phyloP scores from a whole-genome alignment of 1,140 invertebrate species.

The Andricus grossulariae region DNA sequence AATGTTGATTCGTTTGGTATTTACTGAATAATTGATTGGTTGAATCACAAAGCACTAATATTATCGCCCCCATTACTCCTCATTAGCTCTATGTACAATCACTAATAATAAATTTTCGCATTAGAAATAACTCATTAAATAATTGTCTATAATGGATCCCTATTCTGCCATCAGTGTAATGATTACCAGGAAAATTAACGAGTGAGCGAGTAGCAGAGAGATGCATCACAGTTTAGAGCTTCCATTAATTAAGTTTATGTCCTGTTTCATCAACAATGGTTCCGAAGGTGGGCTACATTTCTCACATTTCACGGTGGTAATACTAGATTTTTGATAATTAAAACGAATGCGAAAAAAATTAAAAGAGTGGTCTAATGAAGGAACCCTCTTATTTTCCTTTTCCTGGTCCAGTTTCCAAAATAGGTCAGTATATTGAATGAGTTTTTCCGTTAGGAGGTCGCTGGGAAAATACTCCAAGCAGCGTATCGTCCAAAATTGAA shows the following conservation, averaged over 20 bases:
- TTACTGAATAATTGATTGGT: no score
- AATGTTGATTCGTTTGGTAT: no score
- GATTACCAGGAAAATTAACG: no score
- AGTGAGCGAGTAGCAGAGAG: not conserved
- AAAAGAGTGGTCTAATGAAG: not conserved
- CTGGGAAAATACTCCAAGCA: not conserved
- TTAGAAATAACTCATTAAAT: no score
- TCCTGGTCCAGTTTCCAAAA: not conserved
- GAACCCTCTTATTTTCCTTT: not conserved
- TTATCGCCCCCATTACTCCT: accelerated
- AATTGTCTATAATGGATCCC: no score
- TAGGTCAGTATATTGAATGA: not conserved
- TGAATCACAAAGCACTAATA: no score
- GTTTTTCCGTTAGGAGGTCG: not conserved
- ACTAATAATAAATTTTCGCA: no score
- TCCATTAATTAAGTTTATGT: conserved; percentile 17
- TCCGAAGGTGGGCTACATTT: not conserved
- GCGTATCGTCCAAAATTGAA: conserved; percentile 1
- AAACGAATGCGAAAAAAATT: not conserved
- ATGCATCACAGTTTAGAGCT: not conserved
- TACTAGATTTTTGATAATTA: not conserved
- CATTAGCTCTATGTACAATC: no score
- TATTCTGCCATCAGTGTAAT: no score
- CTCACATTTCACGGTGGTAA: not conserved
- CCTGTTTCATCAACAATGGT: not conserved